Conservation (phyloP, 2,797 vertebrate genomes). For the Scolopax bukidnonensis region DNA sequence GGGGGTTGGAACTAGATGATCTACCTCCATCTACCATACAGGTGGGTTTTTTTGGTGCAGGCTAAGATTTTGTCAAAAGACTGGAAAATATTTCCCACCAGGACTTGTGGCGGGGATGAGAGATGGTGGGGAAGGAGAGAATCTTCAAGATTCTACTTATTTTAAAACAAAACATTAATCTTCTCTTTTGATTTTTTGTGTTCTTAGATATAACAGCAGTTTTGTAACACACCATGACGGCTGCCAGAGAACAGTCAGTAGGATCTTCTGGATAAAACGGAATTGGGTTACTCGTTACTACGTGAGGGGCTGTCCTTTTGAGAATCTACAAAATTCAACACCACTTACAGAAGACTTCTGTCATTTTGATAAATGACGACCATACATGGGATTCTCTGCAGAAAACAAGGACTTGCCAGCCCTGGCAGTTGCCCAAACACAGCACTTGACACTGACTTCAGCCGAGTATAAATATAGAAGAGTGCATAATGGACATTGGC, state of each 20-base stretch:
- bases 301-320: background rate
- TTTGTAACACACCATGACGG: background rate
- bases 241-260: background rate
- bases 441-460: background rate
- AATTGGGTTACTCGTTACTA: background rate
- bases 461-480: background rate
- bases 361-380: background rate
- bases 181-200: background rate
- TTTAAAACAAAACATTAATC: background rate
- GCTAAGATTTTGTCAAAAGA: background rate
- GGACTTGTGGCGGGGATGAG: fast-evolving
- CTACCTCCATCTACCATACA: background rate
- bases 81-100: background rate
- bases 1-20: background rate
- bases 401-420: conserved; percentile 6
- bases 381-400: background rate
- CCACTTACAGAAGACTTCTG: background rate
- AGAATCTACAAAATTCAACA: background rate
- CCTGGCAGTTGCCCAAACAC: background rate
- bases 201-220: background rate
- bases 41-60: background rate
- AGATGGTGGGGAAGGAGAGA: fast-evolving
- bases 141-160: background rate
- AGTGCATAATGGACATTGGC: background rate
- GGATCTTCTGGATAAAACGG: background rate